phyloP scores from a whole-genome alignment of 2,888 invertebrate species.

The Phortica okadai region DNA sequence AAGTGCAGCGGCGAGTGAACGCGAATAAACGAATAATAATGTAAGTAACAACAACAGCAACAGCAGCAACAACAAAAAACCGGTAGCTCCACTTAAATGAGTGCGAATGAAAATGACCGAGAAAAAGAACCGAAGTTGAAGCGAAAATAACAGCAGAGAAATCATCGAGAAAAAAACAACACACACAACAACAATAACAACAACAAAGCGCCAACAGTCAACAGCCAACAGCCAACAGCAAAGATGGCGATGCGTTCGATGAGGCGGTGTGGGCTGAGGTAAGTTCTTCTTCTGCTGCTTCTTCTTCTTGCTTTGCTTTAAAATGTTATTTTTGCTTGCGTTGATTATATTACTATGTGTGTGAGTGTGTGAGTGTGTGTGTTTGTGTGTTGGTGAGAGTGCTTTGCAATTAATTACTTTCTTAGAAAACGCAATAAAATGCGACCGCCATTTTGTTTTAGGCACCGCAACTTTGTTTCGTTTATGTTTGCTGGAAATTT shows the following conservation, averaged over 20 bases:
- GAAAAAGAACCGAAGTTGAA: constrained; percentile 27
- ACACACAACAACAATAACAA: constrained; percentile 37
- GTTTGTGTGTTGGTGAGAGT: constrained; percentile 37
- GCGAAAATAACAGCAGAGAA: constrained; percentile 39
- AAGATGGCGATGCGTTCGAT: background rate
- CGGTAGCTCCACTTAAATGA: constrained; percentile 63
- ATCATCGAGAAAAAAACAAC: background rate
- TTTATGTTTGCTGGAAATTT: constrained; percentile 36
- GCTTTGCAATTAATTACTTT: constrained; percentile 65
- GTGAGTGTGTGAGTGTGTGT: background rate
- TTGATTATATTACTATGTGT: constrained; percentile 35
- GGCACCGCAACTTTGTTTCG: constrained; percentile 5
- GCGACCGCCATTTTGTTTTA: constrained; percentile 26
- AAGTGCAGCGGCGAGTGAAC: background rate
- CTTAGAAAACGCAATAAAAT: constrained; percentile 58
- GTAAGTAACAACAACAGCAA: constrained; percentile 19
- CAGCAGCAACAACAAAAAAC: constrained; percentile 39
- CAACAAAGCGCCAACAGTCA: constrained; percentile 24
- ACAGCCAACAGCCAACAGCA: background rate
- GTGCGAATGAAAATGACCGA: constrained; percentile 42
- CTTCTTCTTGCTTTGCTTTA: constrained; percentile 27
- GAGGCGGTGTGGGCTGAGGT: background rate
- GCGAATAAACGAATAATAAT: constrained; percentile 31
- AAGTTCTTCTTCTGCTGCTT: background rate
- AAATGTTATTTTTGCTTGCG: constrained; percentile 41